These are phyloP conservation scores for Ophion obscuratus DNA, from an alignment of 2,888 invertebrate species.

Conservation along the genomic window DNA sequence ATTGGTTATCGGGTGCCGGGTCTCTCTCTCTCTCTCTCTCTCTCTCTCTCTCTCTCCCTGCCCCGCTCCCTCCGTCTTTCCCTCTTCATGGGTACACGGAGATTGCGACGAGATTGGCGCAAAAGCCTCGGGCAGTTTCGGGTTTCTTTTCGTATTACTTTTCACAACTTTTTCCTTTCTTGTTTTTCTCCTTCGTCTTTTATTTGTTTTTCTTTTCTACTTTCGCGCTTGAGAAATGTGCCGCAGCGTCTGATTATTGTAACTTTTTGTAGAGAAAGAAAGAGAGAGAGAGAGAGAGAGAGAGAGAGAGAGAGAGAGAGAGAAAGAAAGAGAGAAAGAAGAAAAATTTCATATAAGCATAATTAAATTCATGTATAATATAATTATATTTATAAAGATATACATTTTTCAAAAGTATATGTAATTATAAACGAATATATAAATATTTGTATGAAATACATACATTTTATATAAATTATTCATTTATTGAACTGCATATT, in stretches of 20 bases:
- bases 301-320: background rate
- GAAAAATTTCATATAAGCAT: too few species aligned
- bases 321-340: too few species aligned
- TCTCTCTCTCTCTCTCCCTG: too few species aligned
- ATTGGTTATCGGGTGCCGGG: constrained; percentile 22
- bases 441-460: too few species aligned
- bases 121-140: constrained; percentile 22
- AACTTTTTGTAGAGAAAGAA: background rate
- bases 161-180: background rate
- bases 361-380: too few species aligned
- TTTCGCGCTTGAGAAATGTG: background rate
- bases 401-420: too few species aligned
- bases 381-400: too few species aligned
- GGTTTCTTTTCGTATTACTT: constrained; percentile 33
- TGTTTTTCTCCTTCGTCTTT: background rate
- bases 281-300: constrained; percentile 11
- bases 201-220: background rate
- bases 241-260: too few species aligned
- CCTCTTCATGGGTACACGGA: constrained; percentile 10
- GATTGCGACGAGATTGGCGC: constrained; percentile 41
- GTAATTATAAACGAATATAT: too few species aligned
- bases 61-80: too few species aligned
- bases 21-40: too few species aligned
- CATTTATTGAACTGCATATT: too few species aligned
- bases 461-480: background rate